Evolutionary conservation across 2,888 invertebrate genomes (phyloP).

Genomic region (Drosophila maculinotata): DNA sequence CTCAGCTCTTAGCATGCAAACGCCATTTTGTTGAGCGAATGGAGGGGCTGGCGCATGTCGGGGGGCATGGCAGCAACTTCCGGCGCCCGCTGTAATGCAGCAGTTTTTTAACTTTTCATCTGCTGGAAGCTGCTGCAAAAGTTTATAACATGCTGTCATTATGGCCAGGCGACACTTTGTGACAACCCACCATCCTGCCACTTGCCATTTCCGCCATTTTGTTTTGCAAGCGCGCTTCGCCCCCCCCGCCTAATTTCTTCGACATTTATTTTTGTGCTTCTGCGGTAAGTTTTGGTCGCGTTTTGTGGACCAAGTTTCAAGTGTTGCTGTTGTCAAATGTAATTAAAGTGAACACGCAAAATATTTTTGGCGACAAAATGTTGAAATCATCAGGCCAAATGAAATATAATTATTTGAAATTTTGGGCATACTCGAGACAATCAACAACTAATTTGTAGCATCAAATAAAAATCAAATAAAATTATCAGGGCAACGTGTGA

Average conservation of each 20-base stretch:
- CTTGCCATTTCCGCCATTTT: constrained; percentile 58
- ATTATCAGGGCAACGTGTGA: constrained; percentile 82
- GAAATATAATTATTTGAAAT: constrained; percentile 12
- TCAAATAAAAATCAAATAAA: constrained; percentile 82
- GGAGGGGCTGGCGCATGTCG: no score
- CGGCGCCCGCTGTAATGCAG: constrained; percentile 57
- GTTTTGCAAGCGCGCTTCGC: constrained; percentile 23
- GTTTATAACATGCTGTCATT: constrained; percentile 78
- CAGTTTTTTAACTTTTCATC: constrained; percentile 61
- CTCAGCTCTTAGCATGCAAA: constrained; percentile 38
- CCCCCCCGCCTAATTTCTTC: constrained; percentile 63
- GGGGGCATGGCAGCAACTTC: constrained; percentile 46
- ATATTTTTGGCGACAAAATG: constrained; percentile 56
- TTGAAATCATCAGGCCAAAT: constrained; percentile 53
- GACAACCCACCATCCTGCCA: constrained; percentile 39
- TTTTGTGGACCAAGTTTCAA: constrained; percentile 71
- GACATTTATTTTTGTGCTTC: constrained; percentile 73
- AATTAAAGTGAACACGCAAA: constrained; percentile 68
- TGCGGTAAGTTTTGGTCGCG: constrained; percentile 75
- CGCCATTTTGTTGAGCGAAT: constrained; percentile 37
- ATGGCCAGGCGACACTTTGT: constrained; percentile 70
- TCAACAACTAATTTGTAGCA: constrained; percentile 81
- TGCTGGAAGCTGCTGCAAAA: constrained; percentile 51
- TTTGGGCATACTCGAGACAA: constrained; percentile 20
- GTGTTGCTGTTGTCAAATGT: constrained; percentile 79